Conservation (phyloP, 2,888 invertebrate genomes). For the Arge pagana region DNA sequence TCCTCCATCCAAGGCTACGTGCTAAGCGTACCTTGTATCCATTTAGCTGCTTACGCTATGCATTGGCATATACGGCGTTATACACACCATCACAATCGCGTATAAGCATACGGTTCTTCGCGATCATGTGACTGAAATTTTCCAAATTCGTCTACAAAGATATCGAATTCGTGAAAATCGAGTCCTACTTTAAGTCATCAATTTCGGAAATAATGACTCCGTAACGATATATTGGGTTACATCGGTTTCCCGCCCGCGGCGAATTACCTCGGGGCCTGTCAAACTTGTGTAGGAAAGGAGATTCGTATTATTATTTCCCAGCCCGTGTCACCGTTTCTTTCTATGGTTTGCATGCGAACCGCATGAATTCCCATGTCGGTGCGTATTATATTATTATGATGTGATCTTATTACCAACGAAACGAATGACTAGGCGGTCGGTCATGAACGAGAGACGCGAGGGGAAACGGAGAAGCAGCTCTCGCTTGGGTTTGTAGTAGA, state of each 20-base stretch:
- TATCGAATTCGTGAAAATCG: conserved; percentile 27
- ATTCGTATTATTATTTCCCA: neutral
- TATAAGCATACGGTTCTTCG: conserved; percentile 10
- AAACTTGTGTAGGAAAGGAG: neutral
- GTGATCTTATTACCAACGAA: conserved; percentile 22
- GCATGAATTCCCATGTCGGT: conserved; percentile 2
- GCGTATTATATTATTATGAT: conserved; percentile 15
- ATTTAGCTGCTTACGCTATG: conserved; percentile 36
- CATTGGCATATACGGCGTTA: conserved; percentile 39
- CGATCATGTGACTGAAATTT: conserved; percentile 10
- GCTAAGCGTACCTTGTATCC: conserved; percentile 33
- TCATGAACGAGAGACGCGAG: conserved; percentile 11
- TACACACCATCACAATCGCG: conserved; percentile 29
- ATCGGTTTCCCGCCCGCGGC: conserved; percentile 32
- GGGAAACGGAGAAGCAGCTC: conserved; percentile 29
- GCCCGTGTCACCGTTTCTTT: neutral
- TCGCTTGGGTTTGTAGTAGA: conserved; percentile 28
- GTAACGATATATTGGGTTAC: conserved; percentile 28
- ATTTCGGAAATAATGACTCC: conserved; percentile 25
- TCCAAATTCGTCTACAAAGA: neutral
- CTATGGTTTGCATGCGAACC: neutral
- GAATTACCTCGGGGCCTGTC: conserved; percentile 15
- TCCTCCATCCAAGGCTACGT: conserved; percentile 35
- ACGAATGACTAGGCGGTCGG: conserved; percentile 17
- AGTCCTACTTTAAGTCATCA: conserved; percentile 38